Evolutionary conservation across 2,888 invertebrate genomes (phyloP), one percentile per base, ranked within the genome.

Genomic region (Frankliniella intonsa): DNA sequence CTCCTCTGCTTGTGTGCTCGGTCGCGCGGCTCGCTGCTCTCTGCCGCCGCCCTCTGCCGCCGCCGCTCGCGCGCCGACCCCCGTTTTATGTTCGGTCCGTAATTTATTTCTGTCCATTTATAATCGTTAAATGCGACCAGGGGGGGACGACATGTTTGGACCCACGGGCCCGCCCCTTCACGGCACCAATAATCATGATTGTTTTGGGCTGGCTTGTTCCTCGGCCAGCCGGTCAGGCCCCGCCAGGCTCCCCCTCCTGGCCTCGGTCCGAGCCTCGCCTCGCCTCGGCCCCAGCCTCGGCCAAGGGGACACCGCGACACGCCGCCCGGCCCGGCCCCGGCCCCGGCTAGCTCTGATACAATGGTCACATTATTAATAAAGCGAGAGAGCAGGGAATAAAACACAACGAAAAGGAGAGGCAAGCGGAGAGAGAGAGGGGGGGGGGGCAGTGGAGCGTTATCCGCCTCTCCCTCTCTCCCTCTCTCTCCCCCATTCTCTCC

Each of bases 81-180:
- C 19, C 69, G 69, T 76, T 76, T 76, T 76, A 76, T 76, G 69
- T 76, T 76, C 69, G 25, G 69, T 76, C 12, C 69, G 69, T 76
- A 76, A 76, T 76, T 76, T 76, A 76, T 76, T 76, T 76, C 69
- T 76, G 69, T 76, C 69, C 69, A 76, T 76, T 76, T 76, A 76
- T 76, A 76, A 76, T 76, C 69, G 69, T 76, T 76, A 76, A 76
- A 76, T 76, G 69, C 69, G 69, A 76, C 69, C 69, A 25, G 38
- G 38, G 69, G 69, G 69, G 69, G 69, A 76, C 69, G 69, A 76
- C 69, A 76, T 76, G 69, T 76, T 76, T 76, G 69, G 69, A 76
- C 69, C 69, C 69, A 62, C 62, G 62, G 62, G 62, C 62, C 62
- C 62, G 62, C 62, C 14, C 62, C n/a, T 17, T 25, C 69, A 76